Base-by-base conservation (phyloP, 2,888 invertebrate species). In the Conomelus anceps region DNA sequence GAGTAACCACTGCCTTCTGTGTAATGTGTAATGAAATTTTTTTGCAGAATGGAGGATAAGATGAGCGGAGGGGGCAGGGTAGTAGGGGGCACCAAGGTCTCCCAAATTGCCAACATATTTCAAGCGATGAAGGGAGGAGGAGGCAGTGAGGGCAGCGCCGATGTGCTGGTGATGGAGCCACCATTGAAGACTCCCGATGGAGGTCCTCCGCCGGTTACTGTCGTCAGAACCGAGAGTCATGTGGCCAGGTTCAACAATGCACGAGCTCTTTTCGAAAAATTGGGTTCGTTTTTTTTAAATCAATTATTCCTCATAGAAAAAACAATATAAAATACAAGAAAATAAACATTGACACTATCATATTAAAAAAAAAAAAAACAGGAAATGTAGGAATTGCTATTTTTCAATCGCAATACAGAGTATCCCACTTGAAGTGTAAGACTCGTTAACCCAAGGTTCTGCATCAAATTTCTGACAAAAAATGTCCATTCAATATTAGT, bases 241-340 rank as follows among this genome's bases (percentile, higher is more conserved):
- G 95, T 97, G 92, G 96, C 98, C n/a, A 94, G 97, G 90, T 98
- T 98, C 93, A 98, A 98, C 93, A 98, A 97, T 93, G 98, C 98
- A 1, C 95, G 98, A 91, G 98, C 98, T 85, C 94, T 98, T 89
- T 98, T 98, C 93, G 98, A 98, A 93, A 98, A 98, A 93, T 94
- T 98, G 91, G 96, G 97, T 93, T 92, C 93, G 93, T 92, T 7
- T 7, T 11, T 26, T 26, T 26, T 26, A 4, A 26, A 26, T 26
- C 26, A 84, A 84, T 13, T 84, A 84, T 84, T 84, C 41, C n/a
- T n/a, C n/a, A n/a, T n/a, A n/a, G n/a, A n/a, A n/a, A n/a, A n/a
- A n/a, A n/a, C n/a, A n/a, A n/a, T n/a, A n/a, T n/a, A n/a, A n/a
- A n/a, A n/a, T n/a, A n/a, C n/a, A n/a, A n/a, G n/a, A n/a, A n/a